Percentiles rank a stretch among this genome's conserved stretches.
Conservation (phyloP, 2,888 invertebrate species). For the Pollenia amentaria region DNA sequence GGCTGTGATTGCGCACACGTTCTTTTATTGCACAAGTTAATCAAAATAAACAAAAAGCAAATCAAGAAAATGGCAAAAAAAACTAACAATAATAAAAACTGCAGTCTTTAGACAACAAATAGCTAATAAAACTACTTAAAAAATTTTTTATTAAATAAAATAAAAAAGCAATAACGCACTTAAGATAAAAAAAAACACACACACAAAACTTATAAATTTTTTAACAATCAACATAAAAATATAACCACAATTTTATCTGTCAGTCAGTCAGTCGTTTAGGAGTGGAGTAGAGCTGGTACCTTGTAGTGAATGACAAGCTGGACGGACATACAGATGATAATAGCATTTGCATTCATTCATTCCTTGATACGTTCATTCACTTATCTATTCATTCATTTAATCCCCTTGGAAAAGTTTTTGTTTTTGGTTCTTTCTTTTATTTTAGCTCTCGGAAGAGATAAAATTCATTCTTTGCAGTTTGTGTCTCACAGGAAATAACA, state of each 20-base stretch:
- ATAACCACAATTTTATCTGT: neutral
- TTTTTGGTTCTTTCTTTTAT: conserved; percentile 14
- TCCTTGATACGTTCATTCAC: conserved; percentile 6
- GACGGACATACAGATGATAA: conserved; percentile 18
- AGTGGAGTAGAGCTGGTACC: neutral
- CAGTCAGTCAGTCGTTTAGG: neutral
- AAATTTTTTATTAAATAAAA: conserved; percentile 10
- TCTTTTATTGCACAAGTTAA: conserved; percentile 41
- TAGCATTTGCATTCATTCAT: conserved; percentile 38
- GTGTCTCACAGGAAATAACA: conserved; percentile 66
- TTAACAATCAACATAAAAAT: neutral
- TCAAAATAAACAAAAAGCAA: conserved; percentile 37
- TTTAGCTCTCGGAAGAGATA: conserved; percentile 38
- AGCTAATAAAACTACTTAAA: conserved; percentile 11
- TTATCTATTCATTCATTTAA: conserved; percentile 25
- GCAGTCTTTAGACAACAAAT: neutral
- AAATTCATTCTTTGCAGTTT: conserved; percentile 44
- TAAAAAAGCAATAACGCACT: neutral
- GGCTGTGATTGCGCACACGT: conserved; percentile 68
- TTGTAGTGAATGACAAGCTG: conserved; percentile 24
- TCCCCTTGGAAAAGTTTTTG: conserved; percentile 25
- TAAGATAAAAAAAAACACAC: conserved; percentile 8
- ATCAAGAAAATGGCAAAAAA: conserved; percentile 1
- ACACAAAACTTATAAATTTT: neutral
- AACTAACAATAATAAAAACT: conserved; percentile 5